Percentiles rank a stretch among this genome's conserved stretches.
Conservation (phyloP, 2,888 invertebrate genomes). For the Heliconius sara region DNA sequence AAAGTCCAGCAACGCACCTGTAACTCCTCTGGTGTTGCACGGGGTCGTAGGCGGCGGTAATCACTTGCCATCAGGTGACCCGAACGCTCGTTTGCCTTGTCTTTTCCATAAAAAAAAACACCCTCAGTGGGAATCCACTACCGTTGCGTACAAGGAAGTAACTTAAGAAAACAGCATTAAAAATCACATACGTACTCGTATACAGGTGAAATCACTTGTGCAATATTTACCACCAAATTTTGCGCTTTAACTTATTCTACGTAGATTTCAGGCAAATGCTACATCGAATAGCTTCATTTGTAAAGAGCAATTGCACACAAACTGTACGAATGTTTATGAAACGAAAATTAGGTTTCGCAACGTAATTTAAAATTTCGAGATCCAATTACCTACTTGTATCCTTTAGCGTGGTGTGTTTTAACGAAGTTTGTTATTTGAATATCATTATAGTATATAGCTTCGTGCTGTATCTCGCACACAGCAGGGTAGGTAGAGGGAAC, state of each 20-base stretch:
- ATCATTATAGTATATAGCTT: not conserved
- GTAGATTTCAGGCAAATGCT: not conserved
- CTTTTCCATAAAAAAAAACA: too few species aligned
- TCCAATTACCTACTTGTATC: constrained; percentile 14
- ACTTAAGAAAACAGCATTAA: too few species aligned
- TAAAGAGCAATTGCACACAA: constrained; percentile 17
- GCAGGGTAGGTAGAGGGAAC: too few species aligned
- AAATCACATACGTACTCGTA: not conserved
- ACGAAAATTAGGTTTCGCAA: constrained; percentile 11
- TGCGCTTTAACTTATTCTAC: not conserved
- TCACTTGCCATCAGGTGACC: too few species aligned
- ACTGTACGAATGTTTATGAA: constrained; percentile 21
- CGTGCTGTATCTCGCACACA: too few species aligned
- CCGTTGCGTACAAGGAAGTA: too few species aligned
- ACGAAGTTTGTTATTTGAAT: not conserved
- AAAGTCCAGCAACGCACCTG: too few species aligned
- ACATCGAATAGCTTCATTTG: constrained; percentile 19
- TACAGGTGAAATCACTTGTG: not conserved
- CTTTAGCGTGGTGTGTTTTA: constrained; percentile 3
- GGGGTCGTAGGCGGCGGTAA: too few species aligned
- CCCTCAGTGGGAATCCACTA: too few species aligned
- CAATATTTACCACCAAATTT: not conserved
- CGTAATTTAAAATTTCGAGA: not conserved
- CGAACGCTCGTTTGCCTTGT: too few species aligned
- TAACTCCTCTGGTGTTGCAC: too few species aligned